Percentiles rank a stretch among this genome's conserved stretches.
Evolutionary conservation across 2,113 vertebrate genomes (phyloP).

Genomic region (Oxygymnocypris stewartii): DNA sequence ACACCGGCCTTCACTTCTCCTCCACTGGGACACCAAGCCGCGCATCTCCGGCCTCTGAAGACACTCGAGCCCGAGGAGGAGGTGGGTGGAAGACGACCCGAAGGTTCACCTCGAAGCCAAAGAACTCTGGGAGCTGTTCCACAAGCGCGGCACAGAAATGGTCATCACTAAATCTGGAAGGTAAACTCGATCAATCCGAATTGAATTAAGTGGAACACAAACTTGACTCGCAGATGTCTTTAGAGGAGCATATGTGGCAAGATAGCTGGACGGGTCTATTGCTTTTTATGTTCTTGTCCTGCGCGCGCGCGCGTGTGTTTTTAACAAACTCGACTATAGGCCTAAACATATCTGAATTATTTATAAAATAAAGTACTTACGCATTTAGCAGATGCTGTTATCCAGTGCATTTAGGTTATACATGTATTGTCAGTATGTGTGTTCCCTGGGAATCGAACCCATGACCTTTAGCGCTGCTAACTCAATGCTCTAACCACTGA

Average conservation of each 20-base stretch:
- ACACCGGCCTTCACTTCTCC: conserved; percentile 91
- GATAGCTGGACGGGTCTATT: background rate
- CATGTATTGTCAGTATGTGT: too few relatives aligned
- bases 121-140: conserved; percentile 98
- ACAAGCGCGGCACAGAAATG: conserved; percentile 98
- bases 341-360: background rate
- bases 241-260: background rate
- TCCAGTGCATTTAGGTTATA: too few relatives aligned
- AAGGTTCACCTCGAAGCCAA: conserved; percentile 99
- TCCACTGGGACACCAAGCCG: conserved; percentile 91
- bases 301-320: conserved; percentile 20
- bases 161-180: conserved; percentile 99
- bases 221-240: conserved; percentile 22
- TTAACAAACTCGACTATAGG: conserved; percentile 32
- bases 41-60: conserved; percentile 95
- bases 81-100: conserved; percentile 95
- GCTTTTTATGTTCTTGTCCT: conserved; percentile 40
- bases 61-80: conserved; percentile 96
- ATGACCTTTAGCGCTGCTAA: too few relatives aligned
- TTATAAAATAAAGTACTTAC: too few relatives aligned
- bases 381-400: too few relatives aligned
- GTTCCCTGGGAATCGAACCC: too few relatives aligned
- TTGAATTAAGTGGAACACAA: background rate
- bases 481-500: too few relatives aligned
- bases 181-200: conserved; percentile 68